Conservation (phyloP, 2,888 invertebrate genomes). For the Platerodrilus igneus region DNA sequence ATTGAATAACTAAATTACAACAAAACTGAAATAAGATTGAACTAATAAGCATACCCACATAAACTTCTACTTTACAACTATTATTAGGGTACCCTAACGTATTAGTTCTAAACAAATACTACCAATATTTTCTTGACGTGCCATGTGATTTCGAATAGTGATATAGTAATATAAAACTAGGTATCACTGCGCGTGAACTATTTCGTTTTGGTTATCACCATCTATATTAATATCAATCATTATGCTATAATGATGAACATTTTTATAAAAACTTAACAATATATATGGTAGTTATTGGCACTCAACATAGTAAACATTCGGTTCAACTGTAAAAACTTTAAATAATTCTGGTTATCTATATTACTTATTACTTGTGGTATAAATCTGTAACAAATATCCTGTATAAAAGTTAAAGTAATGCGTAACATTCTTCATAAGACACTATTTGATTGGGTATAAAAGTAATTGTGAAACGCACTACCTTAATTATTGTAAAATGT, state of each 20-base stretch:
- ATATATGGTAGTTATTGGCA: slow-evolving; percentile 47
- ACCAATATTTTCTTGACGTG: too few species aligned
- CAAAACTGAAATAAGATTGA: slow-evolving; percentile 16
- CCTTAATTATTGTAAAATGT: slow-evolving; percentile 26
- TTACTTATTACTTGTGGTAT: slow-evolving; percentile 24
- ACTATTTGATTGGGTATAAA: neutral
- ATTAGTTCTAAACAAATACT: too few species aligned
- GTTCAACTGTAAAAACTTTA: slow-evolving; percentile 36
- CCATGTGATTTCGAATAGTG: too few species aligned
- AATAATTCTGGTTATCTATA: slow-evolving; percentile 37
- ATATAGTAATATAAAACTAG: too few species aligned
- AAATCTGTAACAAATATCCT: slow-evolving; percentile 31
- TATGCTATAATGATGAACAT: too few species aligned
- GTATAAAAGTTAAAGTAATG: slow-evolving; percentile 28
- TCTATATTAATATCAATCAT: too few species aligned
- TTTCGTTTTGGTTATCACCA: too few species aligned
- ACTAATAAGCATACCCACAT: slow-evolving; percentile 19
- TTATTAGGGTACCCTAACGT: too few species aligned
- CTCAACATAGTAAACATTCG: slow-evolving; percentile 45
- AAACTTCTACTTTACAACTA: slow-evolving; percentile 22
- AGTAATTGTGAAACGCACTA: slow-evolving; percentile 25
- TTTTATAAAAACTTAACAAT: slow-evolving; percentile 34
- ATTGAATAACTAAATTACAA: slow-evolving; percentile 5
- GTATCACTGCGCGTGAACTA: too few species aligned
- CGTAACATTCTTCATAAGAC: neutral